Evolutionary conservation across 2,888 invertebrate species (phyloP).

Genomic region (Copidosoma aretas): DNA sequence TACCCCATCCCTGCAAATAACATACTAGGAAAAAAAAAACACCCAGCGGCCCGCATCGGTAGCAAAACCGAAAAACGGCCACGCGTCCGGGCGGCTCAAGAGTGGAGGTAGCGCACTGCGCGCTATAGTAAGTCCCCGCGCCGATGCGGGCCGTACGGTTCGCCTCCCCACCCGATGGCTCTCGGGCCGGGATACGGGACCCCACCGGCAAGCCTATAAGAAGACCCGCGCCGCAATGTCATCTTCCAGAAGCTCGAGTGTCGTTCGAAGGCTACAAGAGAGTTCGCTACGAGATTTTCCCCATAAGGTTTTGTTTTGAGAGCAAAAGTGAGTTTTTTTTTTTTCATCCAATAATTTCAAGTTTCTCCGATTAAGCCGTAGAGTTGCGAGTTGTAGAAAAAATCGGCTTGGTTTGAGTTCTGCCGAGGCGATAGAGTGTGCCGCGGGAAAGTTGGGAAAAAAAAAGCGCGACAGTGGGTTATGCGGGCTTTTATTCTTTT

Average conservation of each 20-base stretch:
- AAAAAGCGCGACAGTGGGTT: too few relatives aligned
- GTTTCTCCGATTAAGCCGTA: too few relatives aligned
- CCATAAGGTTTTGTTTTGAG: not conserved
- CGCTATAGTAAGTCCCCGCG: constrained; percentile 19
- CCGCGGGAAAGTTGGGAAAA: too few relatives aligned
- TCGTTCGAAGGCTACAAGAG: constrained; percentile 12
- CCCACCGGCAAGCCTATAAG: constrained; percentile 57
- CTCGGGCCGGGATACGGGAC: not conserved
- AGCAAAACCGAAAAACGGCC: constrained; percentile 11
- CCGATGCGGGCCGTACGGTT: not conserved
- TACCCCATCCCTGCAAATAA: too few relatives aligned
- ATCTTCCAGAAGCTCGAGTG: constrained; percentile 52
- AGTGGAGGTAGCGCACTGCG: too few relatives aligned
- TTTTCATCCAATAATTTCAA: not conserved
- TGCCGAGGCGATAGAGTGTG: too few relatives aligned
- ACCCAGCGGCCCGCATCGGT: not conserved
- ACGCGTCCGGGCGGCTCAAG: too few relatives aligned
- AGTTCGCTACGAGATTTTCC: constrained; percentile 7
- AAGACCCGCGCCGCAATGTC: constrained; percentile 59
- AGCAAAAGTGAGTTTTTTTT: constrained; percentile 29
- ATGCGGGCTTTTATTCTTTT: too few relatives aligned
- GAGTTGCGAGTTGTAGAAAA: too few relatives aligned
- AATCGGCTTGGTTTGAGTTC: too few relatives aligned
- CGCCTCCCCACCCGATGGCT: constrained; percentile 1
- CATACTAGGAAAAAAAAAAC: too few relatives aligned